phyloP scores from a whole-genome alignment of 2,888 invertebrate species.

The Drosophila neonasuta region DNA sequence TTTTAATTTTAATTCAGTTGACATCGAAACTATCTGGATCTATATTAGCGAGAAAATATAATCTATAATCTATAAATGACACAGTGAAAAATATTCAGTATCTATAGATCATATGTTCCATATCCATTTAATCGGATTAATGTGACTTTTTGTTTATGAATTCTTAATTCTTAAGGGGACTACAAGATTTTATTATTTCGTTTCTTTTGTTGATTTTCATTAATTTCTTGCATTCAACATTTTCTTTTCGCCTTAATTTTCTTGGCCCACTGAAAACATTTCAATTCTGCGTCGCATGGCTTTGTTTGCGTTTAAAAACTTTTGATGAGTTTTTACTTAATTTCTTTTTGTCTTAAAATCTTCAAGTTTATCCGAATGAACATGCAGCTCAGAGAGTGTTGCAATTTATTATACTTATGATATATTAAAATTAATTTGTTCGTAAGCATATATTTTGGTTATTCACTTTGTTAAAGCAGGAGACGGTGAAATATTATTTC shows the following conservation, averaged over 20 bases:
- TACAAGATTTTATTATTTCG: constrained; percentile 20
- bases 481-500: constrained; percentile 37
- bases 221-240: constrained; percentile 11
- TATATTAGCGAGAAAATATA: background rate
- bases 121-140: constrained; percentile 7
- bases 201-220: constrained; percentile 52
- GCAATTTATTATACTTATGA: constrained; percentile 8
- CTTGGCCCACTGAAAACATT: constrained; percentile 31
- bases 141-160: constrained; percentile 30
- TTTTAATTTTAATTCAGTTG: no score
- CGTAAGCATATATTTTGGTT: constrained; percentile 23
- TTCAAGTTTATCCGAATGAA: constrained; percentile 8
- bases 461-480: constrained; percentile 38
- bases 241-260: constrained; percentile 1
- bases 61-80: background rate
- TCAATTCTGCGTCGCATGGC: constrained; percentile 41
- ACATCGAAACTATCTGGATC: background rate
- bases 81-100: background rate
- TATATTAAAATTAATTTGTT: constrained; percentile 32
- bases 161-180: constrained; percentile 19
- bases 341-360: constrained; percentile 18
- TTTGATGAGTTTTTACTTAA: constrained; percentile 26
- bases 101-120: constrained; percentile 10
- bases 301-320: constrained; percentile 42
- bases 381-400: constrained; percentile 24